A percentile compares a stretch with the other conserved stretches of the same genome.
These are phyloP conservation scores for Acanthoscelides obtectus DNA, from an alignment of 2,888 invertebrate genomes.

Conservation along the genomic window DNA sequence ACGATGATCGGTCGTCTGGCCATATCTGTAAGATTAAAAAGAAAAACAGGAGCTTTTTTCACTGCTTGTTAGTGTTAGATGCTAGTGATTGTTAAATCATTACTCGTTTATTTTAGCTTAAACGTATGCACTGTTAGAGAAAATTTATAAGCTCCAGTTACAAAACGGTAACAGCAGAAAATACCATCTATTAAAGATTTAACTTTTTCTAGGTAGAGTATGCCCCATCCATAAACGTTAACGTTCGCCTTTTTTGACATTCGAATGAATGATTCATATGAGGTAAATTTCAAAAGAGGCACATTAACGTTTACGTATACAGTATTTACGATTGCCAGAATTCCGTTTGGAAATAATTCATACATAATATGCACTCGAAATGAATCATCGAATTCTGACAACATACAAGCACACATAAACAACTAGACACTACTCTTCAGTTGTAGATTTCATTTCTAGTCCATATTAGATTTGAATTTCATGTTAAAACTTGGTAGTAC, in stretches of 20 bases:
- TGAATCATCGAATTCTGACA: not conserved
- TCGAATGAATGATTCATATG: too few species aligned
- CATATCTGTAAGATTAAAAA: conserved; percentile 19
- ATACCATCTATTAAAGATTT: too few species aligned
- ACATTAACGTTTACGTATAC: too few species aligned
- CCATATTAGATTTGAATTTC: not conserved
- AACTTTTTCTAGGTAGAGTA: too few species aligned
- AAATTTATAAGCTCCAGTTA: too few species aligned
- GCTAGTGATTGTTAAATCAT: not conserved
- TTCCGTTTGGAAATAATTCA: not conserved
- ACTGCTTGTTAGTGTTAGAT: not conserved
- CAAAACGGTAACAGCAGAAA: too few species aligned
- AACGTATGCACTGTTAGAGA: too few species aligned
- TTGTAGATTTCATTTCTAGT: not conserved
- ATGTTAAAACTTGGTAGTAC: conserved; percentile 5
- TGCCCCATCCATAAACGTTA: too few species aligned
- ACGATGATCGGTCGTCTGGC: conserved; percentile 8
- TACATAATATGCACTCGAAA: not conserved
- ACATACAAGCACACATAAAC: not conserved
- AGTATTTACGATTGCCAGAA: too few species aligned
- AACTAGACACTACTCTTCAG: not conserved
- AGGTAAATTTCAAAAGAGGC: too few species aligned
- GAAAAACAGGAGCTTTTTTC: not conserved
- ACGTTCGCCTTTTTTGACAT: too few species aligned
- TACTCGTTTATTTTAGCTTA: too few species aligned